Base-by-base conservation (phyloP, 2,888 invertebrate species). In the Cosmopolites sordidus region DNA sequence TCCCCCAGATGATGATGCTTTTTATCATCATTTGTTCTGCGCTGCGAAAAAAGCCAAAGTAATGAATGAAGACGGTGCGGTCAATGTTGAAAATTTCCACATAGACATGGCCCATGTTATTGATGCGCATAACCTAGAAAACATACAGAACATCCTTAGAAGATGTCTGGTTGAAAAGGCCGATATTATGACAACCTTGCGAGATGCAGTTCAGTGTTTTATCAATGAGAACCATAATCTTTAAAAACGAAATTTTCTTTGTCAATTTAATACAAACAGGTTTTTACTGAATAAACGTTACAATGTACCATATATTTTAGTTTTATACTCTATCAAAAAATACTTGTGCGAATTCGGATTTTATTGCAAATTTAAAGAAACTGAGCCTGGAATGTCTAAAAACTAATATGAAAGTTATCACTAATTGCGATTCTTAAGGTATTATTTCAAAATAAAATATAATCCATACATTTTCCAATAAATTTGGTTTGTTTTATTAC, bases 1-100 rank as follows among this genome's bases (percentile, higher is more conserved):
- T n/a, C 58, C 61, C 27, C 50, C 27, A 3, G 62, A 64, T 0
- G 64, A 68, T 48, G 54, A 58, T 3, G 60, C 61, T 41, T 50
- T 66, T 29, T 67, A 65, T 42, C 37, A 55, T 0, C 61, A 66
- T 40, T 14, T 64, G 1, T 58, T 62, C 33, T 68, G 68, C 44
- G 57, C 63, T 14, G 56, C 16, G 62, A 67, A 52, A 62, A 64
- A 50, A 56, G 55, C 56, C 2, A 53, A 56, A 17, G 12, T 58
- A 6, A 58, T 58, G 44, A 9, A 18, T 6, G 53, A 50, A 14
- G 48, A 55, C 15, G 58, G 58, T n/a, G 14, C 16, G 8, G 56
- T 58, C 0, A 46, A 52, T 14, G 22, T 46, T 2, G 55, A 49
- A n/a, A 49, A 56, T 42, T 50, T 58, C 39, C 47, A 56, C 43